A percentile compares a stretch with the other conserved stretches of the same genome.
Evolutionary conservation across 2,113 vertebrate genomes (phyloP).

Genomic region (Morone saxatilis): DNA sequence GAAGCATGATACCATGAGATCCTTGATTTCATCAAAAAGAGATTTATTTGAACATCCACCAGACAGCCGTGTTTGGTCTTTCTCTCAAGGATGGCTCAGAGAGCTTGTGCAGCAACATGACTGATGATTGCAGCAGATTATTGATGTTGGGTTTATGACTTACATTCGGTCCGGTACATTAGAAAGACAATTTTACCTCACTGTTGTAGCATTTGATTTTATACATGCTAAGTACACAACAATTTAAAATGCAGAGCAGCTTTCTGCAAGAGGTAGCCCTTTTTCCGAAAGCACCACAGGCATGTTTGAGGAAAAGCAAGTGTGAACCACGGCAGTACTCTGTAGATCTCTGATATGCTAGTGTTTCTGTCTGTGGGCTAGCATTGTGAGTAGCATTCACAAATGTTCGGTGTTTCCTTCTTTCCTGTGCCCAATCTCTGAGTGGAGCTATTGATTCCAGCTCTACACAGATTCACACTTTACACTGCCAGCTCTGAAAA

Average conservation of each 20-base stretch:
- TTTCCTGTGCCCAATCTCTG: slow-evolving; percentile 30
- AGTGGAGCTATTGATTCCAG: slow-evolving; percentile 57
- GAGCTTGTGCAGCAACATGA: slow-evolving; percentile 21
- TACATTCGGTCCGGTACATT: slow-evolving; percentile 33
- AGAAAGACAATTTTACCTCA: slow-evolving; percentile 30
- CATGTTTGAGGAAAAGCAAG: slow-evolving; percentile 34
- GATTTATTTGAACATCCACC: slow-evolving; percentile 37
- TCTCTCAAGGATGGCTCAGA: slow-evolving; percentile 11
- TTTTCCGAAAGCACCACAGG: slow-evolving; percentile 54
- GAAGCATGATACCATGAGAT: slow-evolving; percentile 24
- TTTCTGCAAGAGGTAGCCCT: slow-evolving; percentile 57
- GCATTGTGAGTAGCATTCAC: slow-evolving; percentile 29
- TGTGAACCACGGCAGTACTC: slow-evolving; percentile 14
- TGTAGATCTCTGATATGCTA: slow-evolving; percentile 5
- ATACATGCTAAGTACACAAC: slow-evolving; percentile 12
- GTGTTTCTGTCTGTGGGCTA: slow-evolving; percentile 15
- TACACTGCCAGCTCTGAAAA: slow-evolving; percentile 31
- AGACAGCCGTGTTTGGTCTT: neutral
- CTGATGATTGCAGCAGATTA: slow-evolving; percentile 29
- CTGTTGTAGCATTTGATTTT: neutral
- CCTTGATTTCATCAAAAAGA: slow-evolving; percentile 37
- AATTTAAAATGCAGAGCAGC: slow-evolving; percentile 47
- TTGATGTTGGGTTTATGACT: slow-evolving; percentile 45
- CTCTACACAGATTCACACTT: slow-evolving; percentile 35
- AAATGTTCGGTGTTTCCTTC: slow-evolving; percentile 22